Base-by-base conservation (phyloP, 92 coral and sea anemone genomes). In the Porites lobata region DNA sequence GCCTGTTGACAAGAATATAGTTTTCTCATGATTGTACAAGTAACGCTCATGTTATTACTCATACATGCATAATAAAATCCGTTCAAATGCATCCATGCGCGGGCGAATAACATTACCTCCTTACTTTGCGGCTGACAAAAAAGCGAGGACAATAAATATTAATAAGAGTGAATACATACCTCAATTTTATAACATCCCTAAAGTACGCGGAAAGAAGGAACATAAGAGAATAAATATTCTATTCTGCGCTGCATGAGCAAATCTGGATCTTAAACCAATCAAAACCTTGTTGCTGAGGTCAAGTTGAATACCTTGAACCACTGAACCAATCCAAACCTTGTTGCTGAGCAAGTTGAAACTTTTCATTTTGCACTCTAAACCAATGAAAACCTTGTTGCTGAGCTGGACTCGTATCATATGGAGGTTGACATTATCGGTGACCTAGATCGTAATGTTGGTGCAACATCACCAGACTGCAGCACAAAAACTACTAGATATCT, bases 1-100 rank as follows among this genome's bases (percentile, higher is more conserved):
- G 70, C 70, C 70, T 65, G 70, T 65, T 65, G 70, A 65, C 70
- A 65, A 3, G 70, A 65, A 65, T 65, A 65, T 65, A 65, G 70
- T 65, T 65, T 65, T 65, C 17, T 65, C 70, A 9, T 65, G 70
- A 65, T 65, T 65, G 70, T 65, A 7, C 70, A 65, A 65, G 70
- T 65, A 65, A 65, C 70, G 70, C 70, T 65, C 17, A 62, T 65
- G 70, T 65, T 65, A 65, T 65, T 65, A 65, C 70, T 65, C 70
- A 13, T 65, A 19, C 70, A 65, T 65, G 70, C 70, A 65, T 65
- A 65, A 65, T 8, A 65, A 65, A 65, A 65, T 65, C 70, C 8
- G 58, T 53, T 53, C 58, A 65, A 65, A 65, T 65, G 70, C 70
- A 18, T 65, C 70, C 70, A 65, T 65, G 70, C 70, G 70, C 70